These are phyloP conservation scores for Pipistrellus nathusii DNA, from an alignment of 2,797 vertebrate genomes.

Conservation along the genomic window DNA sequence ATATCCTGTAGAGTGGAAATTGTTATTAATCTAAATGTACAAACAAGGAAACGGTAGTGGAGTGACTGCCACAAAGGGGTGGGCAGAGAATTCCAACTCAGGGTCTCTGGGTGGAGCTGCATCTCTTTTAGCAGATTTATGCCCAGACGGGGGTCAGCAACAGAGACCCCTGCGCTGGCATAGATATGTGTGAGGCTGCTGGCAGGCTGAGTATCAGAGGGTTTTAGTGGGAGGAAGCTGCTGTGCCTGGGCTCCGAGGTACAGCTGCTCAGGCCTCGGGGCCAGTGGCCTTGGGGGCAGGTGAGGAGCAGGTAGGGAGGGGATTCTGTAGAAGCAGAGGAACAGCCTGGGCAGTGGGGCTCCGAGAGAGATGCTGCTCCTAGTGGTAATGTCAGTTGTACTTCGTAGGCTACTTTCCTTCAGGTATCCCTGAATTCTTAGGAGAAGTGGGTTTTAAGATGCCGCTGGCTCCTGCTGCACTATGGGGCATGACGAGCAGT, in stretches of 20 bases:
- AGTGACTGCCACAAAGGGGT: not conserved
- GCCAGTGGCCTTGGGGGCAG: not conserved
- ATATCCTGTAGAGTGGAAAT: not conserved
- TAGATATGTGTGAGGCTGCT: not conserved
- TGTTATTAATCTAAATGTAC: not conserved
- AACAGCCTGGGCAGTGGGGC: not conserved
- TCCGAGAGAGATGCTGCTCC: fast-evolving
- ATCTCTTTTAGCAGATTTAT: not conserved
- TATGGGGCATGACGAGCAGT: not conserved
- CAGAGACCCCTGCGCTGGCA: too few relatives aligned
- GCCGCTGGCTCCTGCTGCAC: not conserved
- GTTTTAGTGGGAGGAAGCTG: not conserved
- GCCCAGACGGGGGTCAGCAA: not conserved
- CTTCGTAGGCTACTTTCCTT: not conserved
- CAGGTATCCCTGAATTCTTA: not conserved
- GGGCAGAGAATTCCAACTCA: not conserved
- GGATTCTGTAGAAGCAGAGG: not conserved
- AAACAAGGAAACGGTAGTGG: not conserved
- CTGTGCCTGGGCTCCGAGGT: not conserved
- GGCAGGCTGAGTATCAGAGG: too few relatives aligned
- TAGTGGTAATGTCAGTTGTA: not conserved
- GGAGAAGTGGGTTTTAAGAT: not conserved
- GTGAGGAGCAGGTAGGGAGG: not conserved
- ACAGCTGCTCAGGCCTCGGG: not conserved
- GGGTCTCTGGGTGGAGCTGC: not conserved